Evolutionary conservation across 2,888 invertebrate genomes (phyloP).

Genomic region (Cantharis nigra): DNA sequence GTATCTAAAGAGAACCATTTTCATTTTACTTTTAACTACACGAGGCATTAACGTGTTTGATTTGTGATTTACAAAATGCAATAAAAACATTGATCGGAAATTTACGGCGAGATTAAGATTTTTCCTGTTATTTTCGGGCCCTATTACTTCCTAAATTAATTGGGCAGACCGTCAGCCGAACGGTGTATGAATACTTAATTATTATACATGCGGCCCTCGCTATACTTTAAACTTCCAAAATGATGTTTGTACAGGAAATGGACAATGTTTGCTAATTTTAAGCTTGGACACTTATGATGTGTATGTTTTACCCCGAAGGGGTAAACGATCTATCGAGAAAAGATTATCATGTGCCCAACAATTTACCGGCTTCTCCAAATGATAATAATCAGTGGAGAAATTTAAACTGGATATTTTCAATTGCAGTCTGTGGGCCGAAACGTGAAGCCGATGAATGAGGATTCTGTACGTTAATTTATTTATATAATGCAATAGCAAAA

Average conservation of each 20-base stretch:
- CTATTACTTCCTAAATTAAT: neutral
- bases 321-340: neutral
- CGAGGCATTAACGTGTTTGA: neutral
- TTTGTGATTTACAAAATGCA: neutral
- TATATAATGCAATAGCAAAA: neutral
- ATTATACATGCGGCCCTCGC: neutral
- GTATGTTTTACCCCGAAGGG: neutral
- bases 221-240: neutral
- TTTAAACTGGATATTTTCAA: too few relatives aligned
- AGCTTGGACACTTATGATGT: neutral
- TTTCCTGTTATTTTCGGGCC: neutral
- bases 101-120: neutral
- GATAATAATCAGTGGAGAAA: too few relatives aligned
- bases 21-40: constrained; percentile 19
- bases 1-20: constrained; percentile 16
- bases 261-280: neutral
- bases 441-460: neutral
- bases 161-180: neutral
- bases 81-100: neutral
- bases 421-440: too few relatives aligned
- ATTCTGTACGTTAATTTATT: neutral
- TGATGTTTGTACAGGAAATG: neutral
- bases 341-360: neutral
- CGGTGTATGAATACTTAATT: neutral
- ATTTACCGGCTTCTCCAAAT: neutral